Base-by-base conservation (phyloP, 2,113 vertebrate genomes). In the Terrapene triunguis region DNA sequence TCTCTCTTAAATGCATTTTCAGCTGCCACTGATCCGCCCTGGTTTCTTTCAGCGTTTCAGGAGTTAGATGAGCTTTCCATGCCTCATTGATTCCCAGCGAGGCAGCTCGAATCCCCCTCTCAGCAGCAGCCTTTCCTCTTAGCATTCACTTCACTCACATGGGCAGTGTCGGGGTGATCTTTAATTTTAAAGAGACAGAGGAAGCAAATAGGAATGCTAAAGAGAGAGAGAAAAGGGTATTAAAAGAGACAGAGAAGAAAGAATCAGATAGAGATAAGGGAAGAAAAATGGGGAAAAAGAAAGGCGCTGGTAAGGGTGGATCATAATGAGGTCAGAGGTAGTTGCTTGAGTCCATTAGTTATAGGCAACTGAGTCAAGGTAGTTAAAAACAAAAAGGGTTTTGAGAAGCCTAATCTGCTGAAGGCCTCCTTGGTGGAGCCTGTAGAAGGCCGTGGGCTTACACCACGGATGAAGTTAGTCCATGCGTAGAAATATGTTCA, bases 151-250 rank as follows among this genome's bases (percentile, higher is more conserved):
- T 95, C 93, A 89, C 82, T 84, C 78, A 42, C 62, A 72, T 91
- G 84, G 82, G 29, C 57, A 80, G 44, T 38, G 54, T 83, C 91
- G 92, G 93, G 72, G 35, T 89, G 89, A 57, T 95, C 94, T 80
- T 95, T 89, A 95, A 72, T 97, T 96, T 97, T 94, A 90, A 95
- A 95, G 82, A 92, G 93, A 91, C 42, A 80, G 87, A 82, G 65
- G 82, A 2, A 10, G 59, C 0, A 25, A 62, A 87, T 78, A 88
- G 59, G 29, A 93, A 84, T 83, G 42, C 54, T 95, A 59, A 85
- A 27, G 16, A 94, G 47, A 82, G 21, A 80, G 57, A 80, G 54
- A 89, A 10, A 87, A 22, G 2, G 4, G 82, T 82, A 65, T 83
- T 90, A 57, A 59, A 84, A 80, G n/a, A 94, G 12, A 93, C n/a